Conservation (phyloP, 2,888 invertebrate species). For the Bedellia somnulentella region DNA sequence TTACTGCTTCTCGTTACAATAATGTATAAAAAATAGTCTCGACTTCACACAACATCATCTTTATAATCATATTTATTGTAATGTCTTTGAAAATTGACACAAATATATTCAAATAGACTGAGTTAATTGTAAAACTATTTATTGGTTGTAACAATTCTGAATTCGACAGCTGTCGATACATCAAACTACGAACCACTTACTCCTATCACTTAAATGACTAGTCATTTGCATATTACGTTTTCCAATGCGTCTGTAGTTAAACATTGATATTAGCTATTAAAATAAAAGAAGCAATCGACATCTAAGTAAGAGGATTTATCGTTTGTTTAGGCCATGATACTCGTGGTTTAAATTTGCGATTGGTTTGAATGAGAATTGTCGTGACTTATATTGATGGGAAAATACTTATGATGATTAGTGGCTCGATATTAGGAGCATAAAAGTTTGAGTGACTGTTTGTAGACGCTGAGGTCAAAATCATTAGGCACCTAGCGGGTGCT, state of each 20-base stretch:
- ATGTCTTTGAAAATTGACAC: constrained; percentile 38
- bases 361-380: constrained; percentile 51
- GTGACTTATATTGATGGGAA: constrained; percentile 52
- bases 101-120: constrained; percentile 49
- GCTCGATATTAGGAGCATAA: constrained; percentile 44
- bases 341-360: too few relatives aligned
- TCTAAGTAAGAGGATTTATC: too few relatives aligned
- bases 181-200: constrained; percentile 17
- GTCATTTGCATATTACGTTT: too few relatives aligned
- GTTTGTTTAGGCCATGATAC: too few relatives aligned
- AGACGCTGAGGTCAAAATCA: constrained; percentile 51
- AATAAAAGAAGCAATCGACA: too few relatives aligned
- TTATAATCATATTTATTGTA: constrained; percentile 44
- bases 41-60: constrained; percentile 21
- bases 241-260: too few relatives aligned
- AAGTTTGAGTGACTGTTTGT: too few relatives aligned
- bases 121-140: constrained; percentile 48
- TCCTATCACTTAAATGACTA: background rate
- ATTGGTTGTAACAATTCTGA: constrained; percentile 34
- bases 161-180: constrained; percentile 39
- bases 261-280: too few relatives aligned
- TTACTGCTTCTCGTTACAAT: constrained; percentile 27
- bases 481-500: constrained; percentile 51
- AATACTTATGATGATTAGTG: constrained; percentile 42
- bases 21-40: constrained; percentile 24